Base-by-base conservation (phyloP, 2,113 vertebrate species). In the Pontoporia blainvillei region DNA sequence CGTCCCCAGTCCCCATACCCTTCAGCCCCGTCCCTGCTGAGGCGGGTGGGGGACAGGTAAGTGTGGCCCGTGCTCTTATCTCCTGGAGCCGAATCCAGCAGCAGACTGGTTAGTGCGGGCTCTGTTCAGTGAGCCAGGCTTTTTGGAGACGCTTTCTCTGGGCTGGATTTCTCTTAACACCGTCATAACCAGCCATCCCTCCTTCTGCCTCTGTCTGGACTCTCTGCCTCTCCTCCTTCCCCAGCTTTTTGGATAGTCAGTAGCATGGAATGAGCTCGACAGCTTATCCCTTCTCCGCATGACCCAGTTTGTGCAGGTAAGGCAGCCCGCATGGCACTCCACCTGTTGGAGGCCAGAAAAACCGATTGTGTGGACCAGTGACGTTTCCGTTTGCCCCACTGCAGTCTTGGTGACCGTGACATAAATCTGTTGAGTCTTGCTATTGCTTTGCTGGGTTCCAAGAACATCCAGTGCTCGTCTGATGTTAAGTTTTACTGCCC, bases 401-500 rank as follows among this genome's bases (percentile, higher is more conserved):
- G 67, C 72, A 64, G 57, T 46, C 46, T 69, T 93, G 73, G 91
- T 62, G 96, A 95, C 96, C 1, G 0, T 86, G 93, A 86, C 66
- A 82, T 82, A 82, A 87, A 90, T 95, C 89, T 79, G 0, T 62
- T 7, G 84, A 54, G 66, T 69, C 81, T 69, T 72, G 44, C 81
- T 59, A 8, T 81, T 20, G 79, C 84, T 88, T 83, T 64, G 1
- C 75, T 69, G 64, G 84, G 79, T 88, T 96, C 90, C 76, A 44
- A 46, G 94, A 86, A 86, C 66, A 90, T 91, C 91, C 79, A 90
- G 0, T 49, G 46, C 93, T 94, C 88, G 62, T 96, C 92, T 82
- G 90, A 92, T 97, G 93, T 96, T 93, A 97, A 94, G 95, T 97
- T 98, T 93, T 97, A 97, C 95, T 94, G 81, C 93, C 97, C 98